A percentile compares a stretch with the other conserved stretches of the same genome.
Conservation (phyloP, 2,888 invertebrate species). For the Tipula helvola region DNA sequence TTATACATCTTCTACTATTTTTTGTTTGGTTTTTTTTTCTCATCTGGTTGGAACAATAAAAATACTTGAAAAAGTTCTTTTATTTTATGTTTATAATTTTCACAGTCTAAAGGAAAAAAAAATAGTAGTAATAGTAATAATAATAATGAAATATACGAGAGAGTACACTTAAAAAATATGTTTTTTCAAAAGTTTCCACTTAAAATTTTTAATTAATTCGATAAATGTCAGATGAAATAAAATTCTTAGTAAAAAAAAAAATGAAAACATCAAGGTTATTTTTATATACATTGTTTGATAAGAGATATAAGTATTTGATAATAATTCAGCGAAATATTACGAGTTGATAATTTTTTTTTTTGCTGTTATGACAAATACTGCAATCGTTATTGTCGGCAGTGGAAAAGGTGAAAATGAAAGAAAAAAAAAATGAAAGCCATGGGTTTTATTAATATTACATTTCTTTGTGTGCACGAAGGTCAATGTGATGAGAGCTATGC, state of each 20-base stretch:
- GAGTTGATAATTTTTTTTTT: neutral
- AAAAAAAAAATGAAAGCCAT: too few relatives aligned
- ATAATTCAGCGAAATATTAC: neutral
- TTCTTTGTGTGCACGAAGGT: too few relatives aligned
- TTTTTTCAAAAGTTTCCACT: neutral
- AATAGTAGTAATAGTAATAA: neutral
- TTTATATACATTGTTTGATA: neutral
- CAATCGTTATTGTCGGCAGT: neutral
- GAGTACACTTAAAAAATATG: neutral
- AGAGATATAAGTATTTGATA: neutral
- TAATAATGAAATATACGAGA: neutral
- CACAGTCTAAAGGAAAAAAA: neutral
- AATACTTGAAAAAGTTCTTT: neutral
- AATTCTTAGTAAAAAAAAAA: neutral
- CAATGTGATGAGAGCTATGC: too few relatives aligned
- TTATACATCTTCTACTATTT: neutral
- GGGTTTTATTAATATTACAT: too few relatives aligned
- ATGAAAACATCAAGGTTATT: neutral
- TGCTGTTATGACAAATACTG: neutral
- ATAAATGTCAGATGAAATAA: neutral
- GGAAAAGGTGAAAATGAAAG: neutral
- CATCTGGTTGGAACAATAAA: neutral
- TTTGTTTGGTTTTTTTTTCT: neutral
- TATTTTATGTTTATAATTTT: neutral
- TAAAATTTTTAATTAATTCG: neutral